Evolutionary conservation across 1,140 invertebrate genomes (phyloP), one percentile per base, ranked within the genome.

Genomic region (Meteorus sp.): DNA sequence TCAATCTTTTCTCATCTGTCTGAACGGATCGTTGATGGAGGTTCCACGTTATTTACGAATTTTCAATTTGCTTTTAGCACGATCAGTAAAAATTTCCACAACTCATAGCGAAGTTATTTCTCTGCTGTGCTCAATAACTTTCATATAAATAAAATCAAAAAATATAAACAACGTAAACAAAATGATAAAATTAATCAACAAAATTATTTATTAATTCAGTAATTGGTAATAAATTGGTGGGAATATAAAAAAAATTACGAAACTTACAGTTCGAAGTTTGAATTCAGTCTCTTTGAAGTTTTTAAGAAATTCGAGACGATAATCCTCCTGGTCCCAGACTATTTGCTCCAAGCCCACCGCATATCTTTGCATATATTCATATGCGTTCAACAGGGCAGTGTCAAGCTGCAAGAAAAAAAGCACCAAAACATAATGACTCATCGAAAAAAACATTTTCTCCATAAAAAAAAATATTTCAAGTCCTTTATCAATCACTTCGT

Each of bases 321-420:
- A 66, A 17, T 84, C 73, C 4, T 83, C 76, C 56, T 87, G 84
- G 60, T 89, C 87, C 70, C 82, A 78, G n/a, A 84, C 80, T 8
- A 88, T 80, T 70, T 88, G 86, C 59, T 89, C 88, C 37, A 89
- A 62, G 20, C 83, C 87, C 0, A 88, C 86, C 1, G 86, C 86
- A 60, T 84, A 83, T 67, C 76, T 84, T 68, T 89, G 88, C 68
- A 89, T 80, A 63, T 83, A 81, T 56, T 83, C 75, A 70, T 87
- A 89, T 5, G 81, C 75, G 43, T 84, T 71, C 11, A 82, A 62
- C 44, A 89, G 71, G 17, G 80, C 74, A 7, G 75, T 72, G 56
- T 85, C 79, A 31, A 86, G 70, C 85, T 86, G 74, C 2, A 78
- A 79, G 68, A 65, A 62, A 61, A 63, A 67, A 47, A n/a, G 25